These are phyloP conservation scores for Pelodytes ibericus DNA, from an alignment of 2,797 vertebrate species.

Conservation along the genomic window DNA sequence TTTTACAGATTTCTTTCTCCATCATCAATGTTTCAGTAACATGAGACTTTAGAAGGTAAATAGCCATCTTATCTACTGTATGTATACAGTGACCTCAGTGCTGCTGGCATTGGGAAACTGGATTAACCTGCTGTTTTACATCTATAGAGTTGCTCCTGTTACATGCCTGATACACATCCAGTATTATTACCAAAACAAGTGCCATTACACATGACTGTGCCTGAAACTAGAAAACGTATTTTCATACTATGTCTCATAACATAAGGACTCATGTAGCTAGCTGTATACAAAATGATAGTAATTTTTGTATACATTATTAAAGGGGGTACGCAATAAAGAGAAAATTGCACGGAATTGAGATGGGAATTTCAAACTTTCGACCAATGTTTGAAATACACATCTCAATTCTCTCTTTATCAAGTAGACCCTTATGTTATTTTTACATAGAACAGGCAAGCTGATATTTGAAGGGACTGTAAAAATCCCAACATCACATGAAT, in stretches of 20 bases:
- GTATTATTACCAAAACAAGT: constrained; percentile 39
- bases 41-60: constrained; percentile 29
- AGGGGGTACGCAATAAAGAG: too few species aligned
- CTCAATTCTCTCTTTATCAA: too few species aligned
- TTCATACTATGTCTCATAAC: constrained; percentile 5
- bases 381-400: too few species aligned
- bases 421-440: too few species aligned
- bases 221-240: constrained; percentile 21
- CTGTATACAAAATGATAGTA: too few species aligned
- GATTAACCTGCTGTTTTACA: constrained; percentile 42
- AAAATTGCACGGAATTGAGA: too few species aligned
- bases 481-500: too few species aligned
- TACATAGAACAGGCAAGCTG: too few species aligned
- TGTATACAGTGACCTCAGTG: constrained; percentile 38
- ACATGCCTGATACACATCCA: constrained; percentile 24
- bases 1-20: constrained; percentile 2
- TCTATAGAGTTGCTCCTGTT: background rate
- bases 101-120: constrained; percentile 20
- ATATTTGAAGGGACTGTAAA: too few species aligned
- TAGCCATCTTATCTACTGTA: constrained; percentile 31
- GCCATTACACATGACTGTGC: constrained; percentile 37
- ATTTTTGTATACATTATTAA: too few species aligned
- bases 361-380: too few species aligned
- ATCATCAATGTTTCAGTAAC: constrained; percentile 15
- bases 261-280: background rate